Conservation (phyloP, 2,888 invertebrate species). For the Druceiella hillmani region DNA sequence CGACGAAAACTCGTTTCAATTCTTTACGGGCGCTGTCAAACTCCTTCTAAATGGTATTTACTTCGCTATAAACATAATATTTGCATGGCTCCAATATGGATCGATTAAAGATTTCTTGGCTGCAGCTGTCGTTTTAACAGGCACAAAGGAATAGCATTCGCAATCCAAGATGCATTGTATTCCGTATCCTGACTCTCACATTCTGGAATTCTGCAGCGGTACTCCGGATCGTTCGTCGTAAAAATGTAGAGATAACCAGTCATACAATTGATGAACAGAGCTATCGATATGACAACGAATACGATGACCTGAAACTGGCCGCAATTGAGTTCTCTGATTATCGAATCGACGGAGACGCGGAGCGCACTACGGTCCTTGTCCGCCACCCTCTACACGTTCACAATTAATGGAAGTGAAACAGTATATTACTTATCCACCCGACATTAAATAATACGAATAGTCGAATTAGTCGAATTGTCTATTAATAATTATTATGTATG, state of each 20-base stretch:
- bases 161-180: background rate
- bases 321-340: constrained; percentile 1
- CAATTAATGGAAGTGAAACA: no score
- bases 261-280: constrained; percentile 1
- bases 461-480: no score
- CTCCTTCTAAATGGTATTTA: background rate
- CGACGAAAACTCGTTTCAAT: constrained; percentile 58
- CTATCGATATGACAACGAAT: background rate
- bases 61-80: background rate
- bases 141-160: background rate
- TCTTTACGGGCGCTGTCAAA: constrained; percentile 47
- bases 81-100: background rate
- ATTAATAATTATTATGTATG: no score
- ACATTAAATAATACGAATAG: no score
- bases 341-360: background rate
- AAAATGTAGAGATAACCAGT: background rate
- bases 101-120: no score
- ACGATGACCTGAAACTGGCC: background rate
- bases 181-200: background rate
- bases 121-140: no score
- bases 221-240: background rate
- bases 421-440: no score
- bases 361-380: no score
- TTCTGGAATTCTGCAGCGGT: background rate
- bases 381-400: no score